These are phyloP conservation scores for Azemiops feae DNA, from an alignment of 2,113 vertebrate species.

Conservation along the genomic window DNA sequence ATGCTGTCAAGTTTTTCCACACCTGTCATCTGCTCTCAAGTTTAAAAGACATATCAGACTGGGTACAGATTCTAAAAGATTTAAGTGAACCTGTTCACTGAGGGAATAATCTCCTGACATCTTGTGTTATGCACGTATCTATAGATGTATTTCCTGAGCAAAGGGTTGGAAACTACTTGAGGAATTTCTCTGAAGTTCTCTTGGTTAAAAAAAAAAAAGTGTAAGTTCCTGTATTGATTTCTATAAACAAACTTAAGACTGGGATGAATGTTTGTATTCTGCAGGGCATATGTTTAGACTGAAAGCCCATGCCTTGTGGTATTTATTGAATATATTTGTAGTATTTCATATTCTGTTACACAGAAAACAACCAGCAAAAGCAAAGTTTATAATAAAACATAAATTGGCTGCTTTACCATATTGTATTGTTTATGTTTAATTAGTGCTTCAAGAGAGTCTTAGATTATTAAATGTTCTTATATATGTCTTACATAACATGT, in stretches of 20 bases:
- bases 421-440: slow-evolving; percentile 9
- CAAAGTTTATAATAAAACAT: background rate
- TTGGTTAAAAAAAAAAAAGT: slow-evolving; percentile 17
- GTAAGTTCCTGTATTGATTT: background rate
- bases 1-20: background rate
- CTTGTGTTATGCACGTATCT: background rate
- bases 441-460: slow-evolving; percentile 10
- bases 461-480: background rate
- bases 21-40: slow-evolving; percentile 7
- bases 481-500: background rate
- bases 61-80: background rate
- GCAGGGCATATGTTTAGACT: background rate
- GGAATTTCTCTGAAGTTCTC: background rate
- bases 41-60: slow-evolving; percentile 8
- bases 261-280: background rate
- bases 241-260: background rate
- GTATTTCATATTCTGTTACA: background rate
- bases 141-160: slow-evolving; percentile 9
- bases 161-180: slow-evolving; percentile 8
- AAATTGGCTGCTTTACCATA: background rate
- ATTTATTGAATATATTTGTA: slow-evolving; percentile 11
- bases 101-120: slow-evolving; percentile 6
- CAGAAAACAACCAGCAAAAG: background rate
- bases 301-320: background rate
- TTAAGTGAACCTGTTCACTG: background rate